Evolutionary conservation across 2,113 vertebrate species (phyloP).

Genomic region (Chlorocebus sabaeus): DNA sequence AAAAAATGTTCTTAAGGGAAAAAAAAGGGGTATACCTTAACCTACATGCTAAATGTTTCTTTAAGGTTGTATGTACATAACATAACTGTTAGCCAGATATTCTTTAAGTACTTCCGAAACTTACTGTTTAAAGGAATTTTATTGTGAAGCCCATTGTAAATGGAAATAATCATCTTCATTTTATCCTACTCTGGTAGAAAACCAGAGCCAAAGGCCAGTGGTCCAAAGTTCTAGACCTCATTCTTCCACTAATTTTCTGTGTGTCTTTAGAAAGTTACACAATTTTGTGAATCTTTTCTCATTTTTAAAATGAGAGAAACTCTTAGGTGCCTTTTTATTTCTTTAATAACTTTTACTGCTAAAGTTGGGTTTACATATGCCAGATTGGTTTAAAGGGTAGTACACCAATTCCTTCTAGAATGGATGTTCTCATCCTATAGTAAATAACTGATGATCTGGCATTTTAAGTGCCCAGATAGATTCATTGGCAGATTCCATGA

Average conservation of each 20-base stretch:
- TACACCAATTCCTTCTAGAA: neutral
- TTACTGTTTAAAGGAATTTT: conserved; percentile 12
- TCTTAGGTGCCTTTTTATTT: neutral
- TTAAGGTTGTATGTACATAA: neutral
- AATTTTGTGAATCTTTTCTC: neutral
- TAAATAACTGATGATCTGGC: neutral
- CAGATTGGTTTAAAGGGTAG: neutral
- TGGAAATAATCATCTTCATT: neutral
- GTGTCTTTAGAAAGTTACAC: neutral
- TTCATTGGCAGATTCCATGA: neutral
- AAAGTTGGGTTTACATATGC: neutral
- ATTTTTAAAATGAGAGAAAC: conserved; percentile 7
- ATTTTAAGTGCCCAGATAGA: neutral
- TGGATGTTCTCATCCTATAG: neutral
- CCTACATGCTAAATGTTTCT: conserved; percentile 3
- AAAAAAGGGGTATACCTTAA: neutral
- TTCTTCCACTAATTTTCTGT: neutral
- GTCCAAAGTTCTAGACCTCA: neutral
- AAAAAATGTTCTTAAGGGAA: neutral
- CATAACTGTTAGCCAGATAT: neutral
- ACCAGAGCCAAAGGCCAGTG: neutral
- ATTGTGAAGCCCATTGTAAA: neutral
- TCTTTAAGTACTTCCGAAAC: neutral
- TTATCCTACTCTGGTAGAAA: neutral
- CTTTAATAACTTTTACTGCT: neutral